Evolutionary conservation across 30 jellyfish, hydroid and myxozoan species (phyloP).

Genomic region (Rhopilema esculentum): DNA sequence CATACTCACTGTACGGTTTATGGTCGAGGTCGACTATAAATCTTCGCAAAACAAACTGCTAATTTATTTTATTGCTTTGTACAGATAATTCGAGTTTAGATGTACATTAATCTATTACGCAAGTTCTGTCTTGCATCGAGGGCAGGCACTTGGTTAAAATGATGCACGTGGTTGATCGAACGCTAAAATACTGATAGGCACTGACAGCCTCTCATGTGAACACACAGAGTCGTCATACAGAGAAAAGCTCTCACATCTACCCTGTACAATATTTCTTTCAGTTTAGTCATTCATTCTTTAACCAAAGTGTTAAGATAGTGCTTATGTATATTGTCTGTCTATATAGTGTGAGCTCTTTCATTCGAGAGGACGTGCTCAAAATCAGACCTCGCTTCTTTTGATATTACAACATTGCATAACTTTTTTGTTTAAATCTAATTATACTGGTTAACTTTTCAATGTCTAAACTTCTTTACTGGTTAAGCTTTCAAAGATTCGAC

Average conservation of each 20-base stretch:
- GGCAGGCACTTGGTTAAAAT: neutral
- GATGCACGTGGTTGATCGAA: neutral
- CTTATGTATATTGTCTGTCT: neutral
- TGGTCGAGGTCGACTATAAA: neutral
- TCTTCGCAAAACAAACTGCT: constrained; percentile 8
- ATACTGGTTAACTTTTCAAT: too few relatives aligned
- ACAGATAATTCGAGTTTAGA: neutral
- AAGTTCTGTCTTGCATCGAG: neutral
- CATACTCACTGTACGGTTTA: neutral
- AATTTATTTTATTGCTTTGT: neutral
- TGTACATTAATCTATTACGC: neutral
- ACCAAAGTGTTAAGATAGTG: neutral
- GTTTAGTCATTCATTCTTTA: neutral
- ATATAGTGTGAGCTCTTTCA: neutral
- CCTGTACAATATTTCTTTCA: neutral
- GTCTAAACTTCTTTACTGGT: too few relatives aligned
- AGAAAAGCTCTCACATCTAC: neutral
- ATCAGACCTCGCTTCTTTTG: neutral
- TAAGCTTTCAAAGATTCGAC: too few relatives aligned
- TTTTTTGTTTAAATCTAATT: neutral
- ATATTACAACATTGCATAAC: neutral
- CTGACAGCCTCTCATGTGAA: neutral
- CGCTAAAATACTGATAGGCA: neutral
- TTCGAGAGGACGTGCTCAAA: neutral
- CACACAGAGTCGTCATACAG: neutral